Percentiles rank a stretch among this genome's conserved stretches.
These are phyloP conservation scores for Chelmon rostratus DNA, from an alignment of 2,797 vertebrate species.

Conservation along the genomic window DNA sequence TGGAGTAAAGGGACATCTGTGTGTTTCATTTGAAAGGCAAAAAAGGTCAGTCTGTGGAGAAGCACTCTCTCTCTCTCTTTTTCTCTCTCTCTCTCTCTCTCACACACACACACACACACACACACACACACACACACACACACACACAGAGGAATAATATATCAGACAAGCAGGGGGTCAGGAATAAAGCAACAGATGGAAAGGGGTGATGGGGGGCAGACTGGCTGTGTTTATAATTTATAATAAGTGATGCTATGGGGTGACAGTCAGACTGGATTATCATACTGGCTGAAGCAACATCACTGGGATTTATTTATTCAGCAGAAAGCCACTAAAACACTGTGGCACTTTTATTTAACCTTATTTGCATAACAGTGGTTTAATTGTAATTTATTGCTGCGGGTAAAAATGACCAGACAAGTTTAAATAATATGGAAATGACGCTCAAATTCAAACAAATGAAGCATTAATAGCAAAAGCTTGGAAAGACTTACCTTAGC, in stretches of 20 bases:
- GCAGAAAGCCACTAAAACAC: not conserved
- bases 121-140: constrained; percentile 28
- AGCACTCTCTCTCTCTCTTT: too few relatives aligned
- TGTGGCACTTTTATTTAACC: not conserved
- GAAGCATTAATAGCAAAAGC: not conserved
- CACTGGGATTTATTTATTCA: constrained; percentile 2
- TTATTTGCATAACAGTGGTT: not conserved
- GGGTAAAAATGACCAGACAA: not conserved
- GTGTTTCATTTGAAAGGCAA: constrained; percentile 67
- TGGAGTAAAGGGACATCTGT: constrained; percentile 65
- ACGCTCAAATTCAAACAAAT: not conserved
- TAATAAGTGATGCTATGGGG: constrained; percentile 29
- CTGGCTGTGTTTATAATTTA: constrained; percentile 38
- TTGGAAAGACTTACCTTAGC: constrained; percentile 41
- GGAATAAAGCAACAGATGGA: constrained; percentile 75
- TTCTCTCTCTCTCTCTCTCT: too few relatives aligned
- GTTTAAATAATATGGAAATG: not conserved
- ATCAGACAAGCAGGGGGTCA: constrained; percentile 45
- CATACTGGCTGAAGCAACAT: constrained; percentile 7
- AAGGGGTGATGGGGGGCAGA: constrained; percentile 32
- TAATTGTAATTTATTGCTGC: not conserved
- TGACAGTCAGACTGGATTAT: constrained; percentile 53
- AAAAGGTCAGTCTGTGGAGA: constrained; percentile 47
- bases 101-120: not conserved
- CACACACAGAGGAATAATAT: constrained; percentile 30